phyloP scores from a whole-genome alignment of 2,888 invertebrate species.

The Xylota sylvarum region DNA sequence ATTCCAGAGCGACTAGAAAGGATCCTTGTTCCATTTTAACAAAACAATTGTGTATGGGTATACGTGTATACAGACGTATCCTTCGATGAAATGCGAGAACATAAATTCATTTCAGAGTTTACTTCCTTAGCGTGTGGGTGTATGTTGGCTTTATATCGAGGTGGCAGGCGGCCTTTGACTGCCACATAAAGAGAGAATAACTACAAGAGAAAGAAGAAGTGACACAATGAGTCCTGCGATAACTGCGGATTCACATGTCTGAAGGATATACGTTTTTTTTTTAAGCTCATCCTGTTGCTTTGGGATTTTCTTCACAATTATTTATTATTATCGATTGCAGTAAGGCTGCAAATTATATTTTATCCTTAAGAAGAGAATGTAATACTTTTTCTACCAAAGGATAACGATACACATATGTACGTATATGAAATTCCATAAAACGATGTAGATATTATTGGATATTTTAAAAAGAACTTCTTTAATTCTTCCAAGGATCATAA shows the following conservation, averaged over 20 bases:
- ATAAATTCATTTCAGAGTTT: slow-evolving; percentile 17
- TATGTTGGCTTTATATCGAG: background rate
- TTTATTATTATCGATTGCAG: slow-evolving; percentile 15
- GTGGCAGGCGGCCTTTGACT: slow-evolving; percentile 12
- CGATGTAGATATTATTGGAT: slow-evolving; percentile 15
- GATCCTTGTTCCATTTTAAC: slow-evolving; percentile 11
- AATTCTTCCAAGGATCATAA: background rate
- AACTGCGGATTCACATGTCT: slow-evolving; percentile 24
- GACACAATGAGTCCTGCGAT: slow-evolving; percentile 6
- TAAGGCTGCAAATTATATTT: slow-evolving; percentile 16
- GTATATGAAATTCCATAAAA: slow-evolving; percentile 1
- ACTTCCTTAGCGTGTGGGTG: background rate
- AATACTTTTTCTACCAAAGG: background rate
- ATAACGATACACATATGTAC: background rate
- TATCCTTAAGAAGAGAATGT: background rate
- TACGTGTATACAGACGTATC: background rate
- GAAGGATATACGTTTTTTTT: background rate
- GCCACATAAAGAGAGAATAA: slow-evolving; percentile 17
- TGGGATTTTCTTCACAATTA: slow-evolving; percentile 11
- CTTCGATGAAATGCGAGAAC: slow-evolving; percentile 14
- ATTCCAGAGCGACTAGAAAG: slow-evolving; percentile 18
- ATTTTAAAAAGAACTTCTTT: background rate
- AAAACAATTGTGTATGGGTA: slow-evolving; percentile 5
- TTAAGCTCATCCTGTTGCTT: slow-evolving; percentile 16
- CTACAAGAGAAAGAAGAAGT: background rate